Evolutionary conservation across 2,113 vertebrate species (phyloP).

Genomic region (Mellivora capensis): DNA sequence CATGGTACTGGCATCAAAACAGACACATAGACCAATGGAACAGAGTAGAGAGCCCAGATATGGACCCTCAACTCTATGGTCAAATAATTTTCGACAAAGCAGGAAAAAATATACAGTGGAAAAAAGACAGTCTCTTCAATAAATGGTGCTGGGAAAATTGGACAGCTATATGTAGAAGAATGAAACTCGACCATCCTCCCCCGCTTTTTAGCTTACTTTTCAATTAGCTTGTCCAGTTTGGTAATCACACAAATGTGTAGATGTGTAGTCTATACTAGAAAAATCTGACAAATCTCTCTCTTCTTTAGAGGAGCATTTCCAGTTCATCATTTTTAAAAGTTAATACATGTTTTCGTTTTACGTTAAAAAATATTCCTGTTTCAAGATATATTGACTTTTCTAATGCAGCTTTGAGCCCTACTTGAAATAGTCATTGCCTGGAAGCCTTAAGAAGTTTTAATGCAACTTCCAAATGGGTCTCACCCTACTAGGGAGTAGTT

Average conservation of each 20-base stretch:
- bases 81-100: too few relatives aligned
- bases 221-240: background rate
- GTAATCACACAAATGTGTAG: background rate
- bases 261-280: background rate
- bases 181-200: too few relatives aligned
- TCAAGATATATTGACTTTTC: constrained; percentile 62
- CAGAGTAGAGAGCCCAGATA: too few relatives aligned
- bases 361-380: constrained; percentile 52
- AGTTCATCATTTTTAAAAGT: constrained; percentile 49
- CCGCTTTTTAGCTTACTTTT: background rate
- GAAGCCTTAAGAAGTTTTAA: constrained; percentile 54
- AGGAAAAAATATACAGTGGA: too few relatives aligned
- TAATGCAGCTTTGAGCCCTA: constrained; percentile 41
- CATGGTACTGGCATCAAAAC: too few relatives aligned
- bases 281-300: background rate
- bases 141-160: too few relatives aligned
- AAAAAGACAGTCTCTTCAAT: too few relatives aligned
- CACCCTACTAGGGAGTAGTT: constrained; percentile 33
- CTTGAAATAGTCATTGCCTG: constrained; percentile 49
- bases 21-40: too few relatives aligned
- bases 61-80: too few relatives aligned
- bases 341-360: constrained; percentile 59
- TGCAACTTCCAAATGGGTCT: constrained; percentile 59
- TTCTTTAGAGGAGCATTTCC: background rate
- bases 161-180: too few relatives aligned